Percentiles rank a stretch among this genome's conserved stretches.
These are phyloP conservation scores for Monodelphis domestica DNA, from an alignment of 2,797 vertebrate genomes.

Conservation along the genomic window DNA sequence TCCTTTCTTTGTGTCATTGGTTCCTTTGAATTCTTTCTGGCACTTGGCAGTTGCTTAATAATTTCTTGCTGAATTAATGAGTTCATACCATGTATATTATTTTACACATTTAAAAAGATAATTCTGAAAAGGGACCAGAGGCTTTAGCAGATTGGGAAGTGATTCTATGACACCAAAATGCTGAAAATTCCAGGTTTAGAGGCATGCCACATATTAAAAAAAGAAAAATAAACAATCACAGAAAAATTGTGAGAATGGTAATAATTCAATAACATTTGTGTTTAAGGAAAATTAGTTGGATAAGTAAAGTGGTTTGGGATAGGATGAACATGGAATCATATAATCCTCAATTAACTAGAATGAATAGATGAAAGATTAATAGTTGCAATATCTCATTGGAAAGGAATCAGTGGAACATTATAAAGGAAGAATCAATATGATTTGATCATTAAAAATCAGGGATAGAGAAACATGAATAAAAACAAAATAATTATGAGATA, in stretches of 20 bases:
- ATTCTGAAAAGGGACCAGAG: not conserved
- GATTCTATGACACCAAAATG: not conserved
- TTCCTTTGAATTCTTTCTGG: not conserved
- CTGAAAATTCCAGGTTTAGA: not conserved
- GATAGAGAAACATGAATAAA: not conserved
- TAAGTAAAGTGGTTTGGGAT: not conserved
- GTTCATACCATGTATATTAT: not conserved
- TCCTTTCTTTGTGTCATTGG: not conserved
- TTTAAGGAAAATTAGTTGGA: not conserved
- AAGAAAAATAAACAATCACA: not conserved
- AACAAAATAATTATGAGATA: not conserved
- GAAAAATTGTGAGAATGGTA: not conserved
- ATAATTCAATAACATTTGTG: not conserved
- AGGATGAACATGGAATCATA: not conserved
- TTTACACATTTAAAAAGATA: not conserved
- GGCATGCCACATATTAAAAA: not conserved
- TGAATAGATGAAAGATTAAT: not conserved
- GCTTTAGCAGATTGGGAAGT: not conserved
- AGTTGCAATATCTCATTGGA: not conserved
- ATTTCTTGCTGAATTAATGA: not conserved
- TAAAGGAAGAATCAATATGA: not conserved
- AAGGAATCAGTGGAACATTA: not conserved
- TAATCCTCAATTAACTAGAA: not conserved
- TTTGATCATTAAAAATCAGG: not conserved
- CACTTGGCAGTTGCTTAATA: too few species aligned